Evolutionary conservation across 1,140 invertebrate genomes (phyloP).

Genomic region (Microvelia longipes): DNA sequence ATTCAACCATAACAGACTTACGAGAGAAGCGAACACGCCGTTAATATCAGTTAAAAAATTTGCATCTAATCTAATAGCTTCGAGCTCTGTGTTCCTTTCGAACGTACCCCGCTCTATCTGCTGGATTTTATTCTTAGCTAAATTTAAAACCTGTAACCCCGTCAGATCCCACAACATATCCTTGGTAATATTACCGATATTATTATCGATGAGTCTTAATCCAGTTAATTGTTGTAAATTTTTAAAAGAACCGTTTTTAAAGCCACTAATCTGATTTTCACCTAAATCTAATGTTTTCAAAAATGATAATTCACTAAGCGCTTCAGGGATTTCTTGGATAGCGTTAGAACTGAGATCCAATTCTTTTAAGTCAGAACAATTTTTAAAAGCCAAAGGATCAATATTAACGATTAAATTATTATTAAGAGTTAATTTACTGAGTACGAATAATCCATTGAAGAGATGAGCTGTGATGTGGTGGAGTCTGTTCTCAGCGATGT

Average conservation of each 20-base stretch:
- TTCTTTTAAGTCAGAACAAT: constrained; percentile 78
- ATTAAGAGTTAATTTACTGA: constrained; percentile 67
- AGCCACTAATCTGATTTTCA: constrained; percentile 66
- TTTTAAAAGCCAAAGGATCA: constrained; percentile 70
- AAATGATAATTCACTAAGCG: constrained; percentile 61
- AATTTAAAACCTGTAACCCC: constrained; percentile 65
- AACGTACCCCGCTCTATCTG: constrained; percentile 67
- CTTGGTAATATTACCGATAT: constrained; percentile 64
- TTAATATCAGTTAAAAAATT: constrained; percentile 76
- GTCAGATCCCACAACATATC: constrained; percentile 73
- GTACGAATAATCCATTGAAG: constrained; percentile 68
- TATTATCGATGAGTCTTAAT: constrained; percentile 68
- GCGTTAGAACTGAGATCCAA: constrained; percentile 76
- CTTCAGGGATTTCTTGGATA: constrained; percentile 60
- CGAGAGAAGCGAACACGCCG: constrained; percentile 63
- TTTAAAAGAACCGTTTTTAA: constrained; percentile 64
- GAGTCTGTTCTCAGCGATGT: constrained; percentile 68
- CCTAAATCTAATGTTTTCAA: constrained; percentile 72
- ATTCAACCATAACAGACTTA: constrained; percentile 68
- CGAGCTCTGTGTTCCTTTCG: constrained; percentile 56
- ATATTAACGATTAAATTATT: constrained; percentile 67
- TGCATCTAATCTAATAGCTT: constrained; percentile 69
- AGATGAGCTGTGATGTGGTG: constrained; percentile 61
- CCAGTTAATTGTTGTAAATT: constrained; percentile 71
- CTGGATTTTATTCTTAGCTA: constrained; percentile 74